A percentile compares a stretch with the other conserved stretches of the same genome.
These are phyloP conservation scores for Parnassius mnemosyne DNA, from an alignment of 2,888 invertebrate genomes.

Conservation along the genomic window DNA sequence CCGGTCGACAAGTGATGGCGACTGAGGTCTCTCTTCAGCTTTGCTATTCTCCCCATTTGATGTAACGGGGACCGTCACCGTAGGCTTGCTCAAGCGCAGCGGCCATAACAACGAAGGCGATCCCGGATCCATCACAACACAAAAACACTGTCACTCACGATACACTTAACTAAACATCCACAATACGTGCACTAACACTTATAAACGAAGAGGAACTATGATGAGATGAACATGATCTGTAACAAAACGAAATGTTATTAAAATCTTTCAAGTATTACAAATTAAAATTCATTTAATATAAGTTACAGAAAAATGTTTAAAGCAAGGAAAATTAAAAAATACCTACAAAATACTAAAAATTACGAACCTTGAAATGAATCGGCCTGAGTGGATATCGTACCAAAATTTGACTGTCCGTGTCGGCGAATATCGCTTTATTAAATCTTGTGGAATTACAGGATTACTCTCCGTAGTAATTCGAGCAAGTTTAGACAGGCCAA, in stretches of 20 bases:
- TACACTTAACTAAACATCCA: slow-evolving; percentile 60
- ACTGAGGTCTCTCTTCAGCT: slow-evolving; percentile 67
- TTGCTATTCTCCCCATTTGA: slow-evolving; percentile 55
- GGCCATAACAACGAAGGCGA: slow-evolving; percentile 74
- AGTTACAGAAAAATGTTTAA: slow-evolving; percentile 42
- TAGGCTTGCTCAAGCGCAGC: slow-evolving; percentile 72
- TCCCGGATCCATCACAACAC: slow-evolving; percentile 76
- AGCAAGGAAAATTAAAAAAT: slow-evolving; percentile 71
- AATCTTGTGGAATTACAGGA: slow-evolving; percentile 69
- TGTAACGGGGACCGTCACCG: slow-evolving; percentile 47
- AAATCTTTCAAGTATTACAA: slow-evolving; percentile 26
- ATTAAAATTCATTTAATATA: slow-evolving; percentile 38
- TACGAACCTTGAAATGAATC: slow-evolving; percentile 80
- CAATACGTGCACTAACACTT: slow-evolving; percentile 66
- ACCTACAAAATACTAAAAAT: slow-evolving; percentile 63
- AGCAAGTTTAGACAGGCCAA: slow-evolving; percentile 77
- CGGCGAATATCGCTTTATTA: slow-evolving; percentile 61
- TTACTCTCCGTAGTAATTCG: slow-evolving; percentile 69
- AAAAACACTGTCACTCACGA: slow-evolving; percentile 67
- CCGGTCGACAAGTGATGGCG: slow-evolving; percentile 67
- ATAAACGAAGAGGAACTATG: slow-evolving; percentile 71
- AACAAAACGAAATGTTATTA: slow-evolving; percentile 63
- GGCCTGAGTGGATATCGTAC: slow-evolving; percentile 81
- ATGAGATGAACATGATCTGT: slow-evolving; percentile 79
- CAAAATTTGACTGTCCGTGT: slow-evolving; percentile 79